phyloP scores from a whole-genome alignment of 2,888 invertebrate genomes.

The Disparrhopalites patrizii region DNA sequence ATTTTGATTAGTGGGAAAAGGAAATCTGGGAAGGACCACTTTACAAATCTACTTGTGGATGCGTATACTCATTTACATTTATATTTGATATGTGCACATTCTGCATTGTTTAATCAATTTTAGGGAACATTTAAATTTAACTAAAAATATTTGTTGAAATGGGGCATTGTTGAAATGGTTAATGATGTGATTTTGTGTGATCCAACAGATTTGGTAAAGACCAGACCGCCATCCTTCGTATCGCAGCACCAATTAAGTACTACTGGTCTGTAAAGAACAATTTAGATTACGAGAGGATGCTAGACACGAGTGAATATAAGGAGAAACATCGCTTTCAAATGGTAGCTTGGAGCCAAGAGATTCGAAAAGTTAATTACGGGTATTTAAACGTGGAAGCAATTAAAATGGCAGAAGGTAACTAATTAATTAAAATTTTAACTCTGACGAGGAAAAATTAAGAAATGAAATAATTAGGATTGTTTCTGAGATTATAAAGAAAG shows the following conservation, averaged over 20 bases:
- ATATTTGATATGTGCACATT: too few species aligned
- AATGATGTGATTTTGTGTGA: too few species aligned
- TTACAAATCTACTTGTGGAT: constrained; percentile 68
- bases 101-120: too few species aligned
- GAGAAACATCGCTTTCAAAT: constrained; percentile 82
- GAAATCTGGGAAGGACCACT: constrained; percentile 92
- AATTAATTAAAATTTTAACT: too few species aligned
- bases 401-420: constrained; percentile 57
- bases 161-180: neutral
- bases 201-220: constrained; percentile 49
- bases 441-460: too few species aligned
- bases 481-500: too few species aligned
- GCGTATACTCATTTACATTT: too few species aligned
- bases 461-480: too few species aligned
- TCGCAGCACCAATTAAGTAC: constrained; percentile 86
- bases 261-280: constrained; percentile 78
- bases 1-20: constrained; percentile 86
- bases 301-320: constrained; percentile 81
- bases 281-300: constrained; percentile 69
- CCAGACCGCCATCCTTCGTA: constrained; percentile 62
- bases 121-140: too few species aligned
- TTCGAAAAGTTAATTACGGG: constrained; percentile 71
- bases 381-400: constrained; percentile 82
- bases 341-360: constrained; percentile 89
- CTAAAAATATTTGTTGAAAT: too few species aligned